Evolutionary conservation across 2,888 invertebrate species (phyloP), one percentile per base, ranked within the genome.

Genomic region (Drosophila atripex): DNA sequence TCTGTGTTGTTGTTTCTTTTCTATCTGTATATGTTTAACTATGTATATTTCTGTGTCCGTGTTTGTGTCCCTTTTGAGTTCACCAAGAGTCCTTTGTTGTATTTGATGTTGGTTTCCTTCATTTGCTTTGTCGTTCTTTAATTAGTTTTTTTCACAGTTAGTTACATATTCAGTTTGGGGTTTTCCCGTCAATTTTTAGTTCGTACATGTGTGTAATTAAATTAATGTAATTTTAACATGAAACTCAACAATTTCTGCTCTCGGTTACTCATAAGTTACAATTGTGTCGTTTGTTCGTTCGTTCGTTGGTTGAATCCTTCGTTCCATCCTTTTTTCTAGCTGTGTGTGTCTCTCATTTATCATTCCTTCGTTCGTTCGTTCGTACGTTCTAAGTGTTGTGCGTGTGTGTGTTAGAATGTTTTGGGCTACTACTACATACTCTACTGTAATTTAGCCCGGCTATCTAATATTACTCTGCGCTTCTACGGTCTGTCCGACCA

Each of bases 231-330:
- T 86, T 82, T 85, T 58, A 76, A 78, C 83, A 88, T 83, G 83
- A 88, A 88, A 87, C 84, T 88, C 88, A 89, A 89, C 89, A 88
- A 89, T 89, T 89, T 89, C 89, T 89, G 89, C 82, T 78, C 78
- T 79, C 65, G 78, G 76, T 82, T 72, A 71, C 75, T 74, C 74
- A 71, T 80, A 70, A 63, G 64, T 79, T 79, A 69, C 53, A 50
- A 54, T 66, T 65, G 64, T 50, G 66, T 70, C 60, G 61, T 59
- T 51, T 59, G 58, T 69, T 64, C 64, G 47, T 69, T 49, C 38
- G 55, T 75, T 77, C 52, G 56, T 65, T 65, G 54, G 65, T 66
- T 65, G 65, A 54, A 55, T 68, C 76, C 58, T 78, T 76, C 63
- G 51, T 79, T 60, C 60, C 54, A 39, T 63, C 28, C 52, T 63